Evolutionary conservation across 2,113 vertebrate species (phyloP).

Genomic region (Phasianus colchicus): DNA sequence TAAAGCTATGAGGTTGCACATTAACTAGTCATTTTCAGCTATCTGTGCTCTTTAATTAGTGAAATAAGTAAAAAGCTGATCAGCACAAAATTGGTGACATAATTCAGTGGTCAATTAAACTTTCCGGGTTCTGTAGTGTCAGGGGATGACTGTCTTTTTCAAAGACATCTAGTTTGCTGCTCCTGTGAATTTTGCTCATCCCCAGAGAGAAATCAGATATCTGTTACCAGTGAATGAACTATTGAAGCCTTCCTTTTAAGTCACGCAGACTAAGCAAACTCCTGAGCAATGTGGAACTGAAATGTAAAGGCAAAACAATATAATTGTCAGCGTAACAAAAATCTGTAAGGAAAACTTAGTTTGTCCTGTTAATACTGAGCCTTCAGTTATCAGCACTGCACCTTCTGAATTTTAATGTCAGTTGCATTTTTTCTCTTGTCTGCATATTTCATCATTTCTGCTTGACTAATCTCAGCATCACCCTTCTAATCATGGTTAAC

Average conservation of each 20-base stretch:
- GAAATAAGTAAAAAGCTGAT: background rate
- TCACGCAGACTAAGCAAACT: background rate
- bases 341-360: background rate
- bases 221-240: background rate
- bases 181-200: background rate
- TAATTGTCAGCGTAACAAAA: background rate
- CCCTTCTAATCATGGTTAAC: background rate
- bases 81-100: background rate
- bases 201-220: background rate
- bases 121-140: background rate
- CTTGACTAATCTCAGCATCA: background rate
- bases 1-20: background rate
- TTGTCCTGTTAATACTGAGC: background rate
- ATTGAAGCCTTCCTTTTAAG: background rate
- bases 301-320: background rate
- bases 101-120: background rate
- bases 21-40: background rate
- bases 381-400: background rate
- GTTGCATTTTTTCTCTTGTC: background rate
- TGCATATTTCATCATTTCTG: background rate
- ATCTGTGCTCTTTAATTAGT: background rate
- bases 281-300: background rate
- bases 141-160: background rate
- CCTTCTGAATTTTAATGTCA: background rate
- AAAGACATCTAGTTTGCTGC: background rate